These are phyloP conservation scores for Felis catus DNA, from an alignment of 2,113 vertebrate genomes.

Conservation along the genomic window F.catus_Fca126_mat1.0 CM031412.1:94953501-94954000, in stretches of 20 bases:
- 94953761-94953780: not conserved
- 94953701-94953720: not conserved
- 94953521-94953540: slow-evolving; percentile 52
- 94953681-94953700: not conserved
- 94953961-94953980: not conserved
- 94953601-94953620: not conserved
- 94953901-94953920: not conserved
- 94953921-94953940: not conserved
- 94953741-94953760: not conserved
- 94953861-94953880: not conserved
- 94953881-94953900: not conserved
- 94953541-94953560: slow-evolving; percentile 46
- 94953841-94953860: not conserved
- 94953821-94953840: not conserved
- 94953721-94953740: too few species aligned
- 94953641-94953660: too few species aligned
- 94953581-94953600: not conserved
- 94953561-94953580: not conserved
- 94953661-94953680: not conserved
- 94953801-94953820: not conserved
- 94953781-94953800: not conserved
- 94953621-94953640: fast-evolving
- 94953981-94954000: not conserved
- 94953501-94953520: slow-evolving; percentile 5
- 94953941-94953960: not conserved